These are phyloP conservation scores for Pogona vitticeps DNA, from an alignment of 2,113 vertebrate species.

Conservation along the genomic window DNA sequence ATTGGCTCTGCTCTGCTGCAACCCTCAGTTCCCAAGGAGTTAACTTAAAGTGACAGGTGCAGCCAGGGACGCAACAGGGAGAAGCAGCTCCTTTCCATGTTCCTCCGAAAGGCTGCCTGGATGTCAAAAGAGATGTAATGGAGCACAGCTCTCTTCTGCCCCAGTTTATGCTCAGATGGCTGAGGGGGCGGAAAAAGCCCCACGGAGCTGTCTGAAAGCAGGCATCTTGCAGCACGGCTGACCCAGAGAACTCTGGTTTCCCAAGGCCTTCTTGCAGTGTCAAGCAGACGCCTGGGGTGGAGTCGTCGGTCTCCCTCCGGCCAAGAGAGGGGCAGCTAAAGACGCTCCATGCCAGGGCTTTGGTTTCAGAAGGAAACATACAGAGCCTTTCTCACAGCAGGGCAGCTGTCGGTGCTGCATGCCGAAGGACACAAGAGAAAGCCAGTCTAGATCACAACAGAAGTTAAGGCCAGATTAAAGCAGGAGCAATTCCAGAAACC, in stretches of 20 bases:
- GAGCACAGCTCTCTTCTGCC: neutral
- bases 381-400: too few species aligned
- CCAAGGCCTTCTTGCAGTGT: neutral
- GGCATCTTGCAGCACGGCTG: neutral
- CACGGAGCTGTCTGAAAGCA: neutral
- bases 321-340: too few species aligned
- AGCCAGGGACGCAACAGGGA: neutral
- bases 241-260: neutral
- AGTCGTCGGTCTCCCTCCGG: too few species aligned
- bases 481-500: too few species aligned
- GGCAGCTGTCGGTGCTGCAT: too few species aligned
- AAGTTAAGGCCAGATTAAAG: too few species aligned
- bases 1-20: neutral
- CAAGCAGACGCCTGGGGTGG: too few species aligned
- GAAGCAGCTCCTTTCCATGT: neutral
- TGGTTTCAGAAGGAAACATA: too few species aligned
- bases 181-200: neutral
- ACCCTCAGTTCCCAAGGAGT: neutral
- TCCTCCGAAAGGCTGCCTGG: neutral
- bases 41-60: slow-evolving; percentile 28
- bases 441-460: too few species aligned
- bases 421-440: too few species aligned
- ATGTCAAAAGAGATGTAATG: neutral
- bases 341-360: too few species aligned
- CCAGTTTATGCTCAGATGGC: neutral